Evolutionary conservation across 92 coral and sea anemone species (phyloP), one percentile per base, ranked within the genome.

Genomic region (Porites evermanni): DNA sequence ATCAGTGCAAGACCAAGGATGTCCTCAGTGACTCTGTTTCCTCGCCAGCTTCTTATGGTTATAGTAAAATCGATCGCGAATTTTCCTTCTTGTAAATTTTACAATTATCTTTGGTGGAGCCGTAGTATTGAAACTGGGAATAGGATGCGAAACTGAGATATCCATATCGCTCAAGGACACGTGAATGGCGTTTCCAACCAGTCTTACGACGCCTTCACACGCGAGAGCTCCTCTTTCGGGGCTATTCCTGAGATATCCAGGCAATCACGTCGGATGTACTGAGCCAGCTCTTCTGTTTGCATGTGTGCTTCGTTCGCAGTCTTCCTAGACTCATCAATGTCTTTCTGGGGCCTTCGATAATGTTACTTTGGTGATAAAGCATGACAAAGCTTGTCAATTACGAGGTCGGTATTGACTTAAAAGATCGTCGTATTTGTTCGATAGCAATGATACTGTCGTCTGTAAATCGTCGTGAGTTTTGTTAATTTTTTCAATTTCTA

Each of bases 361-460:
- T 56, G 12, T 11, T 14, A 56, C 16, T 56, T 11, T 64, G 83
- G 11, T 79, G 76, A 38, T 38, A 38, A 38, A 38, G 47, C 1
- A 38, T 5, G 47, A 38, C 0, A 38, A 38, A 67, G 38, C 69
- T 67, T 70, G 38, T 66, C 80, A 79, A 59, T 87, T 80, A 75
- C 64, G 79, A 19, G 59, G 8, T 60, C 72, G 56, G 50, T 71
- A 16, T 70, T 87, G 80, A 60, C 54, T 47, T 1, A 87, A 72
- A 21, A 79, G 71, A 47, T 86, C 77, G 78, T 86, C 86, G 78
- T 86, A 70, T 60, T 70, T 86, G 59, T 56, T 80, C 17, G 78
- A 56, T 44, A 86, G 66, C 24, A 86, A 79, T 60, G 38, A 61
- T 20, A 61, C 26, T 17, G 80, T 68, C 14, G 60, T 58, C 52